Evolutionary conservation across 1,140 invertebrate species (phyloP), one percentile per base, ranked within the genome.

Genomic region (Drosophila watanabei): DNA sequence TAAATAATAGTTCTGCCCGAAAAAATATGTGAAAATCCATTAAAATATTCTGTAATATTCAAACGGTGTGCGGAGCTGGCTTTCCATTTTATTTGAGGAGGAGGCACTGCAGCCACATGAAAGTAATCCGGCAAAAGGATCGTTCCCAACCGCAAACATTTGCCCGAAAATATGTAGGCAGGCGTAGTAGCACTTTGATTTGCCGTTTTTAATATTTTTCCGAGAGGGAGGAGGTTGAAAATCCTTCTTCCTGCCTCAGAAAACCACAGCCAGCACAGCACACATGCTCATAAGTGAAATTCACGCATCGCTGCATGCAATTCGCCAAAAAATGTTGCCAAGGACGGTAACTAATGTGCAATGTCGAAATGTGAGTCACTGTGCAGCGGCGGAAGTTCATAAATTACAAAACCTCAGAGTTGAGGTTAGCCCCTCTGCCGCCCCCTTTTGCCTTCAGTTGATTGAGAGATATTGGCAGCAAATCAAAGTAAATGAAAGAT

Each of bases 241-340:
- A 30, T 24, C 49, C 57, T 51, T 32, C 24, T n/a, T 30, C 32
- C 20, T 18, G 11, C 35, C 20, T 39, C 30, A 35, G 37, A 62
- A 65, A 65, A 63, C 63, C 45, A 51, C 56, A 72, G 46, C 16
- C 39, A 28, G 54, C 64, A 24, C 66, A 72, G 54, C 64, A 24
- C 66, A 72, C 54, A 60, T 66, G 28, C 58, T 70, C 54, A 72
- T 72, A 90, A 85, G 82, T 89, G 71, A 89, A 89, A 89, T 90
- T 89, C 66, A 89, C 82, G 86, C 85, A 89, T 90, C 86, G 79
- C 66, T 90, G 86, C 75, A 66, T 90, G 72, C 86, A 89, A 89
- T 89, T 82, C 79, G 82, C 70, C 78, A 86, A 81, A 73, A 89
- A 88, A 84, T 89, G 84, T 90, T 79, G 69, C 81, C 73, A 70